A percentile compares a stretch with the other conserved stretches of the same genome.
Evolutionary conservation across 2,888 invertebrate genomes (phyloP).

Genomic region (Gisinianus flammeolus): DNA sequence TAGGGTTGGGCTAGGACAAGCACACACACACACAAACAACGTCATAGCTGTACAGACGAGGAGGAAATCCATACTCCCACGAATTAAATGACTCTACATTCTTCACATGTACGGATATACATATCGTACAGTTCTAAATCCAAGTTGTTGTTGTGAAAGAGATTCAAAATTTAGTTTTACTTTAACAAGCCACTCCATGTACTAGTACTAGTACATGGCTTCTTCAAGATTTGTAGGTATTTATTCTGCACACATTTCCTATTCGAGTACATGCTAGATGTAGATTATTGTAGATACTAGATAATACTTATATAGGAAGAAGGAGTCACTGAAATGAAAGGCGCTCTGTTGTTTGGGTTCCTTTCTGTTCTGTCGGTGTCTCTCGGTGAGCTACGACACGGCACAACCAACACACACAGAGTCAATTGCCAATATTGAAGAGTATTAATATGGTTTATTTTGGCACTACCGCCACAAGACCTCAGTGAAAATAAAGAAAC

Average conservation of each 20-base stretch:
- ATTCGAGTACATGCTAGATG: too few species aligned
- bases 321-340: not conserved
- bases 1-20: not conserved
- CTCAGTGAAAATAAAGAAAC: conserved; percentile 10
- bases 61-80: not conserved
- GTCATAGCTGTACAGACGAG: not conserved
- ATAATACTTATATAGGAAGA: not conserved
- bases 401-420: not conserved
- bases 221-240: too few species aligned
- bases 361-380: not conserved
- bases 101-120: not conserved
- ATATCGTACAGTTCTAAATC: too few species aligned
- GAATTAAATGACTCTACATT: not conserved
- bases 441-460: conserved; percentile 28
- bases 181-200: too few species aligned
- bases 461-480: conserved; percentile 19
- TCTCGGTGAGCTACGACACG: not conserved
- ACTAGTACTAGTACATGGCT: too few species aligned
- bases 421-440: conserved; percentile 11
- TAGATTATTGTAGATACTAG: not conserved
- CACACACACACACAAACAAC: not conserved
- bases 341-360: not conserved
- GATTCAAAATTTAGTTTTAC: too few species aligned
- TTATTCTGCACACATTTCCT: too few species aligned
- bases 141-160: too few species aligned